Evolutionary conservation across 2,113 vertebrate species (phyloP).

Genomic region (Neomonachus schauinslandi): DNA sequence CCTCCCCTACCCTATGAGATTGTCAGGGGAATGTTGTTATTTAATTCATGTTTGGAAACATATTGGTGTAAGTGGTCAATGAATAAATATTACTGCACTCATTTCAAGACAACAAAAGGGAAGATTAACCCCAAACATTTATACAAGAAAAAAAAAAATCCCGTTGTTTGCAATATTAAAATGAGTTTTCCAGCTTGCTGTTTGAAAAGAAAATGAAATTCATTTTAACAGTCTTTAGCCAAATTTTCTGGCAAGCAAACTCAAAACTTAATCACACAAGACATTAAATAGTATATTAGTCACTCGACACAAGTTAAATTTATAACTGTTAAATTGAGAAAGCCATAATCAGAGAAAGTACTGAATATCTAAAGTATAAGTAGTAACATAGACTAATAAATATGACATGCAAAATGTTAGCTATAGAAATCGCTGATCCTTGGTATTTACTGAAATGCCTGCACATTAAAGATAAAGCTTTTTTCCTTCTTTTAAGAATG

Average conservation of each 20-base stretch:
- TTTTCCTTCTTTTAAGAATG: conserved; percentile 72
- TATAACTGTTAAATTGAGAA: conserved; percentile 74
- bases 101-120: conserved; percentile 35
- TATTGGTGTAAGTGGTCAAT: neutral
- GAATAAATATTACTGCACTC: neutral
- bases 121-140: conserved; percentile 26
- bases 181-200: conserved; percentile 51
- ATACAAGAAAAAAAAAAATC: neutral
- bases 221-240: conserved; percentile 60
- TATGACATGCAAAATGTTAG: conserved; percentile 84
- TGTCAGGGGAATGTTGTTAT: neutral
- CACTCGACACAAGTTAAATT: conserved; percentile 74
- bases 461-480: conserved; percentile 73
- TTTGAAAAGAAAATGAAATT: conserved; percentile 69
- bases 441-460: conserved; percentile 79
- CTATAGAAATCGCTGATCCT: conserved; percentile 81
- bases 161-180: conserved; percentile 36
- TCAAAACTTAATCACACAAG: conserved; percentile 71
- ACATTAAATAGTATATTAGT: conserved; percentile 76
- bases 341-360: conserved; percentile 76
- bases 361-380: conserved; percentile 78
- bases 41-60: conserved; percentile 5
- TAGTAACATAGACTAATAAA: conserved; percentile 82
- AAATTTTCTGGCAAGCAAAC: conserved; percentile 71
- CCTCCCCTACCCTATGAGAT: neutral